phyloP scores from a whole-genome alignment of 2,797 vertebrate species.

The Macrochelys suwanniensis region DNA sequence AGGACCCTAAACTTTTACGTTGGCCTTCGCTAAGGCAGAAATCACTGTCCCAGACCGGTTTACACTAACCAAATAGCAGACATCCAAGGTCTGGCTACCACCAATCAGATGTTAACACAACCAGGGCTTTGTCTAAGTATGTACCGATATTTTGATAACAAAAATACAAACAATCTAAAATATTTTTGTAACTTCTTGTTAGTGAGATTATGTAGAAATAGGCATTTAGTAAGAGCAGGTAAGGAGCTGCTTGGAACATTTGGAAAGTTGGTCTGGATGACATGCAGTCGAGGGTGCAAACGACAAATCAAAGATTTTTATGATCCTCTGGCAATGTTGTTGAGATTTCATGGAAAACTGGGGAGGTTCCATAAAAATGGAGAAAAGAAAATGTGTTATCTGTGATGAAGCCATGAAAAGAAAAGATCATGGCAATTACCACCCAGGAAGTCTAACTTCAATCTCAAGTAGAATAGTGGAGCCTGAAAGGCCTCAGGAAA shows the following conservation, averaged over 20 bases:
- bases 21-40: too few species aligned
- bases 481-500: background rate
- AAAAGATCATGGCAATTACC: background rate
- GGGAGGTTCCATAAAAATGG: background rate
- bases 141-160: too few species aligned
- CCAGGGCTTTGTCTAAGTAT: too few species aligned
- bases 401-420: background rate
- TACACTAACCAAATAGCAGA: too few species aligned
- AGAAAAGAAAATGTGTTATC: background rate
- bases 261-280: background rate
- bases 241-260: background rate
- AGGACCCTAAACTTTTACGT: too few species aligned
- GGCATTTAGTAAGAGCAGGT: background rate
- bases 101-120: too few species aligned
- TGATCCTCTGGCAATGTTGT: background rate
- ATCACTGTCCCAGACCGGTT: too few species aligned
- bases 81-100: too few species aligned
- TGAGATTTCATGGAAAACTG: background rate
- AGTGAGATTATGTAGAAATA: background rate
- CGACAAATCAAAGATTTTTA: background rate
- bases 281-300: background rate
- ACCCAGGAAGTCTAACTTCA: background rate
- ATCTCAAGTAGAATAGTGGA: background rate
- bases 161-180: background rate
- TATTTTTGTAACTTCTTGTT: background rate